Evolutionary conservation across 2,888 invertebrate genomes (phyloP), one percentile per base, ranked within the genome.

Genomic region (Mactromeris polynyma): DNA sequence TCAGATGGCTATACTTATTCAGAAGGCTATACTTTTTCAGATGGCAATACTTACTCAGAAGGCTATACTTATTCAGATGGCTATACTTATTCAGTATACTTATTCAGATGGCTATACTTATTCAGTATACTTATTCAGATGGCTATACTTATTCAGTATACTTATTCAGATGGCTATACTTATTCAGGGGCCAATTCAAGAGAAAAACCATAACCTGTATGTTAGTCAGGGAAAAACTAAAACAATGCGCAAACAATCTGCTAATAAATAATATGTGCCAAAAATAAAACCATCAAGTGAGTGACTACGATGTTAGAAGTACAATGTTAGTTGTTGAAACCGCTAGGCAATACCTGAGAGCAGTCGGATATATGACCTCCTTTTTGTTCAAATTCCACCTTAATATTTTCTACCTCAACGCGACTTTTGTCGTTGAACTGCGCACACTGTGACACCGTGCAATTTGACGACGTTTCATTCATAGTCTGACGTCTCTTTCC

Each of bases 351-450:
- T 93, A 94, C 94, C 93, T 94, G 94, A 69, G 93, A 93, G 83
- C 94, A 94, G 83, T 94, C 93, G 58, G 91, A 89, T 79, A 92
- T 92, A 83, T 92, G 89, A 17, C 91, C 91, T 64, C 93, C 94
- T 86, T 94, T 91, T 87, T 94, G 94, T 38, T 94, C 92, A 89
- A 95, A 88, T 78, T 93, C 93, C 86, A 95, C 89, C 85, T 95
- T 92, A 79, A 95, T 93, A 90, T 94, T 94, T 79, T 94, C 94
- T 85, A 93, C 93, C 87, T 94, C 94, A 83, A 93, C 90, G 46
- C 94, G 91, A 38, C 93, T 90, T 31, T 93, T 87, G 78, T 93
- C 93, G 54, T 81, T 89, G 82, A 83, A 86, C 11, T 84, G 83
- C 17, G 88, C 85, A 89, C 94, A 94, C 83, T 93, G 93, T 51